Percentiles rank a stretch among this genome's conserved stretches.
phyloP scores from a whole-genome alignment of 1,140 invertebrate genomes.

The Aphelenchoides besseyi region DNA sequence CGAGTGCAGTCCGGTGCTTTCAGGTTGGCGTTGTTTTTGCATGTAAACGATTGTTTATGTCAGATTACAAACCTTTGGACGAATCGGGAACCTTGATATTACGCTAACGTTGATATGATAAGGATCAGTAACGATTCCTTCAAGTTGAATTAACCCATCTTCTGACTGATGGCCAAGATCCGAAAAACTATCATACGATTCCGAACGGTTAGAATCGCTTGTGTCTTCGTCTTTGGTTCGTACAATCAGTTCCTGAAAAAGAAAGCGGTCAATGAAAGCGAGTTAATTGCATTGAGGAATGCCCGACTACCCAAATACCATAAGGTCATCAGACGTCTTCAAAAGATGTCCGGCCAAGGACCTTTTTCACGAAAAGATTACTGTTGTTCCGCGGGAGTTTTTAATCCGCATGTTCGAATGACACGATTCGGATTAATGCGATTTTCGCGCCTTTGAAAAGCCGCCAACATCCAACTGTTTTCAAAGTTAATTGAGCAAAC shows the following conservation, averaged over 20 bases:
- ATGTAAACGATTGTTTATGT: not conserved
- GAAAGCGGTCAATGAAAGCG: not conserved
- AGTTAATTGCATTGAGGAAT: conserved; percentile 10
- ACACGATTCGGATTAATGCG: not conserved
- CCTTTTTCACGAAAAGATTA: conserved; percentile 13
- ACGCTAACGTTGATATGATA: conserved; percentile 23
- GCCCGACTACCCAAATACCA: not conserved
- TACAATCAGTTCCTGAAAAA: conserved; percentile 42
- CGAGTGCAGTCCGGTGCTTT: too few relatives aligned
- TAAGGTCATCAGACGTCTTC: conserved; percentile 6
- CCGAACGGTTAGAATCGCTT: conserved; percentile 6
- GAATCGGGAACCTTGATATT: not conserved
- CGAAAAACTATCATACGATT: not conserved
- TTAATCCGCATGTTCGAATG: conserved; percentile 16
- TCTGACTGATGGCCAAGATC: not conserved
- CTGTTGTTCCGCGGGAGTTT: conserved; percentile 11
- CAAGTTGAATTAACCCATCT: conserved; percentile 17
- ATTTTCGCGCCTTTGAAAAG: conserved; percentile 16
- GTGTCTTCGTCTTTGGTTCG: conserved; percentile 35
- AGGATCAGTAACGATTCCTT: conserved; percentile 25
- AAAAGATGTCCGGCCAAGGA: not conserved
- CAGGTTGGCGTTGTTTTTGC: not conserved
- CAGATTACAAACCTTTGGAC: not conserved
- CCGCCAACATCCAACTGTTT: not conserved
- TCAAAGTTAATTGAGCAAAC: not conserved